A percentile compares a stretch with the other conserved stretches of the same genome.
Evolutionary conservation across 2,888 invertebrate species (phyloP).

Genomic region (Halictus quadricinctus): DNA sequence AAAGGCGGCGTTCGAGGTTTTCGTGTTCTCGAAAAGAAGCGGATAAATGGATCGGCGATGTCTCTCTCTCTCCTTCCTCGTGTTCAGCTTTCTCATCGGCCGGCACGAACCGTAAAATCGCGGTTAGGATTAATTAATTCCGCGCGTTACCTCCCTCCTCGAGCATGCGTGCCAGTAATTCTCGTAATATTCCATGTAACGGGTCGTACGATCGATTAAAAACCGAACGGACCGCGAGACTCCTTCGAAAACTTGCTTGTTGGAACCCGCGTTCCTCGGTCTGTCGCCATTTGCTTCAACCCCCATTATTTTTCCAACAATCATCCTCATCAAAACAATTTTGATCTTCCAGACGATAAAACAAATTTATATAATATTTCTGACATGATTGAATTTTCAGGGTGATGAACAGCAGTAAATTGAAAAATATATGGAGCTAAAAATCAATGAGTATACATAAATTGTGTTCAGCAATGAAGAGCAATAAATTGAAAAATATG

Average conservation of each 20-base stretch:
- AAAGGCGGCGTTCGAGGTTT: constrained; percentile 30
- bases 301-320: neutral
- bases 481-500: too few relatives aligned
- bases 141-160: constrained; percentile 42
- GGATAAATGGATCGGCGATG: constrained; percentile 58
- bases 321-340: neutral
- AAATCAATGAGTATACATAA: too few relatives aligned
- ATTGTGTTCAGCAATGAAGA: too few relatives aligned
- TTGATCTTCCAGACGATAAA: neutral
- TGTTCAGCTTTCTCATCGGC: constrained; percentile 43
- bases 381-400: too few relatives aligned
- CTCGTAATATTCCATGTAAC: neutral
- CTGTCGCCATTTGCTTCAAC: neutral
- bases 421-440: too few relatives aligned
- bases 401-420: too few relatives aligned
- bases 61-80: constrained; percentile 19
- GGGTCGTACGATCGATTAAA: neutral
- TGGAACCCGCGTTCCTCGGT: neutral
- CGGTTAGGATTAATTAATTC: constrained; percentile 56
- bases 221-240: neutral
- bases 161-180: constrained; percentile 32
- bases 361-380: too few relatives aligned
- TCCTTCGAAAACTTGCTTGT: neutral
- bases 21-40: constrained; percentile 49
- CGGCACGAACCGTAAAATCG: constrained; percentile 55